These are phyloP conservation scores for Cossypha caffra DNA, from an alignment of 2,797 vertebrate species.

Conservation along the genomic window DNA sequence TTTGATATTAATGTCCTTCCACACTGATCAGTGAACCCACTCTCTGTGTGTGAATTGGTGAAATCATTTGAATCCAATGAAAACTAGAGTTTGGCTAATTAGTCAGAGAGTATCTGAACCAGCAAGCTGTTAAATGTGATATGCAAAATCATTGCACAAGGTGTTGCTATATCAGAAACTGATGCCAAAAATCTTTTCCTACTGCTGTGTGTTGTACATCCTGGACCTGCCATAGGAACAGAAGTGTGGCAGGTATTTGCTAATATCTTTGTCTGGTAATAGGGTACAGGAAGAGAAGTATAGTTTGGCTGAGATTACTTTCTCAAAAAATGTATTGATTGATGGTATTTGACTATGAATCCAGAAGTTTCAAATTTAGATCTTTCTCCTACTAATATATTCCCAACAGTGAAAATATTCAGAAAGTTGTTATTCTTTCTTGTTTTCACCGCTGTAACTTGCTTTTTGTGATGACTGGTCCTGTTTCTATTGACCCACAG, in stretches of 20 bases:
- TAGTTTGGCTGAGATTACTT: neutral
- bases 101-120: neutral
- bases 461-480: neutral
- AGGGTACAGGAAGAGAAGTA: neutral
- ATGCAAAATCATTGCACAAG: neutral
- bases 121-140: neutral
- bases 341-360: neutral
- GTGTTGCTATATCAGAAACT: neutral
- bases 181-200: neutral
- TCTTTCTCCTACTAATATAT: neutral
- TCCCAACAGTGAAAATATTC: neutral
- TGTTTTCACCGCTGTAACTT: neutral
- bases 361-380: neutral
- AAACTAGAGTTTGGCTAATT: neutral
- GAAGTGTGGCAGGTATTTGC: neutral
- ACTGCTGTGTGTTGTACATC: neutral
- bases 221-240: neutral
- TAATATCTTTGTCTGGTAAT: neutral
- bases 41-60: neutral
- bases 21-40: accelerated
- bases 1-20: neutral
- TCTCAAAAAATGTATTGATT: neutral
- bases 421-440: neutral
- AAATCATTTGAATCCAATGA: neutral
- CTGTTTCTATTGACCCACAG: neutral